Percentiles rank a stretch among this genome's conserved stretches.
These are phyloP conservation scores for Ageneiosus marmoratus DNA, from an alignment of 2,113 vertebrate genomes.

Conservation along the genomic window DNA sequence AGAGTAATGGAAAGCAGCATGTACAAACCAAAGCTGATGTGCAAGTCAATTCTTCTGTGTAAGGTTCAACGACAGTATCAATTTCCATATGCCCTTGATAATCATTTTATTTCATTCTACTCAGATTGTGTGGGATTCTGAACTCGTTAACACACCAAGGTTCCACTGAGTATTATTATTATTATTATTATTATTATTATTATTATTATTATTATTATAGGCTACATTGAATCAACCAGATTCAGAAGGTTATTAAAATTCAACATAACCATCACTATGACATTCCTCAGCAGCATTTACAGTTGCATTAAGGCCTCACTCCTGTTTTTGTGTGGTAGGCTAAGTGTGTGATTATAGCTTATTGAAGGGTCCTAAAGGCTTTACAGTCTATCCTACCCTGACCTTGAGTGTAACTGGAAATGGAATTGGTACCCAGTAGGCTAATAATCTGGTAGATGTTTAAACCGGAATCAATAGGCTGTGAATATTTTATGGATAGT, in stretches of 20 bases:
- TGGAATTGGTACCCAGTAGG: conserved; percentile 14
- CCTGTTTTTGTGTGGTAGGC: not conserved
- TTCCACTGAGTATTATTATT: not conserved
- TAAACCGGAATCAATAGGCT: not conserved
- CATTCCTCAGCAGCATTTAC: conserved; percentile 12
- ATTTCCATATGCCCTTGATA: conserved; percentile 18
- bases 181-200: not conserved
- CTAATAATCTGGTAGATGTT: not conserved
- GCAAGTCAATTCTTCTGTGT: not conserved
- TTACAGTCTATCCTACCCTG: conserved; percentile 25
- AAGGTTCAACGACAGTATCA: not conserved
- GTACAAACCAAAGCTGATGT: not conserved
- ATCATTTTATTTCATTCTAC: not conserved
- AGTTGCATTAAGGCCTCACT: conserved; percentile 16
- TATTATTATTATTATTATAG: not conserved
- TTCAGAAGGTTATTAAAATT: not conserved
- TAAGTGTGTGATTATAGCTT: conserved; percentile 33
- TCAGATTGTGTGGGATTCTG: not conserved
- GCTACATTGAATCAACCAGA: not conserved
- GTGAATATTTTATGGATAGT: not conserved
- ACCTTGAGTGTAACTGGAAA: conserved; percentile 49
- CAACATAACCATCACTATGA: not conserved
- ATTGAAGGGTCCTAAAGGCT: conserved; percentile 7
- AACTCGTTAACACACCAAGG: not conserved
- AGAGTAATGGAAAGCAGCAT: not conserved